These are phyloP conservation scores for Drosophila incognita DNA, from an alignment of 2,888 invertebrate species.

Conservation along the genomic window DNA sequence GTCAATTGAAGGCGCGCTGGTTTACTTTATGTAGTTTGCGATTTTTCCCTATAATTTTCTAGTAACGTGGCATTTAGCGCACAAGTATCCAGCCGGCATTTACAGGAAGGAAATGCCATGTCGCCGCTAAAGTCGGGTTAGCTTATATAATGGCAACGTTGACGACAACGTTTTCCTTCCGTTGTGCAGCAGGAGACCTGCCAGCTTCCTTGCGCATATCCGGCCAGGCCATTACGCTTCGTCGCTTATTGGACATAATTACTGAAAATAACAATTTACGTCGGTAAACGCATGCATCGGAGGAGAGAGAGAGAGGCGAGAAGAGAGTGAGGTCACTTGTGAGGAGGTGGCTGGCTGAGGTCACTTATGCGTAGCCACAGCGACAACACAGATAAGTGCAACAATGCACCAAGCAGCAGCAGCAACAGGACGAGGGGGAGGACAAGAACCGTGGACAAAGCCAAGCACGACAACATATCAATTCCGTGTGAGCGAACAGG, in stretches of 20 bases:
- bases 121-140: slow-evolving; percentile 79
- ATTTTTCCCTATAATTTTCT: slow-evolving; percentile 51
- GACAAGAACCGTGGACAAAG: slow-evolving; percentile 7
- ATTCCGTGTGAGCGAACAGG: slow-evolving; percentile 70
- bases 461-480: slow-evolving; percentile 63
- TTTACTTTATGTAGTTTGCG: slow-evolving; percentile 41
- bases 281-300: slow-evolving; percentile 25
- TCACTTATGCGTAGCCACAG: slow-evolving; percentile 72
- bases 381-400: slow-evolving; percentile 71
- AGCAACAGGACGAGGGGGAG: slow-evolving; percentile 4
- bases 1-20: slow-evolving; percentile 45
- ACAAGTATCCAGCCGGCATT: slow-evolving; percentile 35
- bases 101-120: slow-evolving; percentile 73
- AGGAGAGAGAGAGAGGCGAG: background rate
- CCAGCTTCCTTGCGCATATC: slow-evolving; percentile 14
- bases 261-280: slow-evolving; percentile 79
- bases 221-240: slow-evolving; percentile 56
- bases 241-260: slow-evolving; percentile 79
- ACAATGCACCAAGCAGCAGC: slow-evolving; percentile 47
- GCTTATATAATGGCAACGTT: slow-evolving; percentile 77
- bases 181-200: slow-evolving; percentile 9
- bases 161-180: slow-evolving; percentile 77
- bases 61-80: slow-evolving; percentile 67
- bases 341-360: slow-evolving; percentile 7
- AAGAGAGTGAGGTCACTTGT: background rate